Evolutionary conservation across 2,888 invertebrate genomes (phyloP).

Genomic region (Clitarchus hookeri): DNA sequence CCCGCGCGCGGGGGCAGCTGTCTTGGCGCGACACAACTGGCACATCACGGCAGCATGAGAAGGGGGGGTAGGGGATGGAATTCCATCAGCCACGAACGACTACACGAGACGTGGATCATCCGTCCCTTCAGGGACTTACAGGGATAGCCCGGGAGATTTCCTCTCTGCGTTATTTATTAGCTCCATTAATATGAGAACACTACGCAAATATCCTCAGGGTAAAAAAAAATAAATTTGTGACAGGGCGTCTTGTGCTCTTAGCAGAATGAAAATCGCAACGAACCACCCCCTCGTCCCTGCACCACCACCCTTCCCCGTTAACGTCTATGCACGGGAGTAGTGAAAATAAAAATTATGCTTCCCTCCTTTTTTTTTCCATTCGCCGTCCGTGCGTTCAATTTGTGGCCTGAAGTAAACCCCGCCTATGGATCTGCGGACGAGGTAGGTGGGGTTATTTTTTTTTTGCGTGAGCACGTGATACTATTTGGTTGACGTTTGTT

Average conservation of each 20-base stretch:
- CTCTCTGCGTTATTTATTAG: slow-evolving; percentile 21
- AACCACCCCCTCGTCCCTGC: background rate
- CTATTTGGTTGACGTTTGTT: slow-evolving; percentile 14
- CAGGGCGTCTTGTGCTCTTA: slow-evolving; percentile 8
- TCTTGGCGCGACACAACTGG: background rate
- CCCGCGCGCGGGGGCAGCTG: background rate
- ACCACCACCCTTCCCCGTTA: background rate
- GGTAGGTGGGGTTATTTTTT: background rate
- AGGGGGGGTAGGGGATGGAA: background rate
- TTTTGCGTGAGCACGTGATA: background rate
- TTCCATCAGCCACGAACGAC: background rate
- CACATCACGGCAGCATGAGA: background rate
- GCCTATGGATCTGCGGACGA: slow-evolving; percentile 5
- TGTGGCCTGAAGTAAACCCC: slow-evolving; percentile 10
- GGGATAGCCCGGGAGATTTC: slow-evolving; percentile 14
- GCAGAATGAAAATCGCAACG: slow-evolving; percentile 4
- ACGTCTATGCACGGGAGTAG: background rate
- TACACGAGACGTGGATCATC: background rate
- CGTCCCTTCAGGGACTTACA: background rate
- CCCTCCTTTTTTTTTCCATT: background rate
- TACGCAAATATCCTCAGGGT: slow-evolving; percentile 9
- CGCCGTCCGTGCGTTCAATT: background rate
- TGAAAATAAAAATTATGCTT: background rate
- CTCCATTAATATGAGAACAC: slow-evolving; percentile 23
- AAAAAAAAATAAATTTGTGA: background rate